phyloP scores from a whole-genome alignment of 2,113 vertebrate species.

The Deroptyus accipitrinus region DNA sequence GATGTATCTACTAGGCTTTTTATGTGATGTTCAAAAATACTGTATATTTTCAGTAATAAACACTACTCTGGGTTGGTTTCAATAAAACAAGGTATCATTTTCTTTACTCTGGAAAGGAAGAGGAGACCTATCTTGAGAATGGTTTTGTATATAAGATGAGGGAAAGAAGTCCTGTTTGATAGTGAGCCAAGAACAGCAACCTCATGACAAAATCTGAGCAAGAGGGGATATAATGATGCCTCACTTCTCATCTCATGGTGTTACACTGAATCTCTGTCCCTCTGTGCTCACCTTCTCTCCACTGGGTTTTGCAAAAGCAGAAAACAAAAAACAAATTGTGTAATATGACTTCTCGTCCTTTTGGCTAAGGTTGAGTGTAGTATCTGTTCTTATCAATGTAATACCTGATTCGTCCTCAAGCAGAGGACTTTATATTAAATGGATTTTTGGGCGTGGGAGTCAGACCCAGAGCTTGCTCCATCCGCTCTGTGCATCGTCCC shows the following conservation, averaged over 20 bases:
- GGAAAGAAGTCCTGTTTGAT: neutral
- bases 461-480: too few relatives aligned
- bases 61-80: constrained; percentile 68
- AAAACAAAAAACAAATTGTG: neutral
- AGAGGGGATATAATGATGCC: neutral
- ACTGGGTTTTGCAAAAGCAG: neutral
- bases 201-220: neutral
- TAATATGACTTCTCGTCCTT: neutral
- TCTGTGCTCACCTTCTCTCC: neutral
- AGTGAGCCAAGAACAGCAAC: neutral
- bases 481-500: too few relatives aligned
- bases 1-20: constrained; percentile 57
- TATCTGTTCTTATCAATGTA: too few relatives aligned
- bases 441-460: too few relatives aligned
- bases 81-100: constrained; percentile 13
- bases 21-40: constrained; percentile 66
- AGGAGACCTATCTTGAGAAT: neutral
- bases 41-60: constrained; percentile 76
- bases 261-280: neutral
- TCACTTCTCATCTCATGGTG: neutral
- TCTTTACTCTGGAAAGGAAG: neutral
- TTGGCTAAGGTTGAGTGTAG: too few relatives aligned
- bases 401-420: too few relatives aligned
- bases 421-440: too few relatives aligned
- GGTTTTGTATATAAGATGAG: neutral